phyloP scores from a whole-genome alignment of 2,113 vertebrate species.

The Atherinomorus stipes region DNA sequence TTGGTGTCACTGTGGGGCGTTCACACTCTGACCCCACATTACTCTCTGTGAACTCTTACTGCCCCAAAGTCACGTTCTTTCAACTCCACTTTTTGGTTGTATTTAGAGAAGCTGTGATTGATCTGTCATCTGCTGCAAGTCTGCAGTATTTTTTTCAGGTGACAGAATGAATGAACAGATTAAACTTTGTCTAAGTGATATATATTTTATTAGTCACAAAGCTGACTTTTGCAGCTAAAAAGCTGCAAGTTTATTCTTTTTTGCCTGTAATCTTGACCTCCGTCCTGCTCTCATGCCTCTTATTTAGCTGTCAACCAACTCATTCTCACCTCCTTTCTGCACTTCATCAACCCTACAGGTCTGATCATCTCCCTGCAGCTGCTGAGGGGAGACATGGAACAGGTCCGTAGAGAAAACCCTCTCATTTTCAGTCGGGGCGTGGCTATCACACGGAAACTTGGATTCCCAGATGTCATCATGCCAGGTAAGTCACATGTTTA shows the following conservation, averaged over 20 bases:
- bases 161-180: fast-evolving
- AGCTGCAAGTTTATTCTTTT: neutral
- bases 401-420: slow-evolving; percentile 85
- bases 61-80: fast-evolving
- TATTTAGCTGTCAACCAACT: neutral
- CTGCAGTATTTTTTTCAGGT: neutral
- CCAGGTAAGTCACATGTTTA: slow-evolving; percentile 79
- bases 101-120: neutral
- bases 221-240: too few relatives aligned
- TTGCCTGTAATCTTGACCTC: neutral
- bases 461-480: slow-evolving; percentile 91
- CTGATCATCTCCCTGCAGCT: slow-evolving; percentile 90
- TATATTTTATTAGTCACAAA: neutral
- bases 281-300: neutral
- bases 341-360: slow-evolving; percentile 71
- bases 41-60: neutral
- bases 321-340: neutral
- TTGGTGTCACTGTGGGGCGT: slow-evolving; percentile 27
- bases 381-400: slow-evolving; percentile 85
- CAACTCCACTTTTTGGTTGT: neutral
- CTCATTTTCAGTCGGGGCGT: slow-evolving; percentile 86
- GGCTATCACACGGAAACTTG: slow-evolving; percentile 87
- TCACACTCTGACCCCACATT: neutral
- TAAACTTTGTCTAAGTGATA: neutral
- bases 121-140: neutral